A percentile compares a stretch with the other conserved stretches of the same genome.
These are phyloP conservation scores for Rhyzopertha dominica DNA, from an alignment of 1,140 invertebrate genomes.

Conservation along the genomic window DNA sequence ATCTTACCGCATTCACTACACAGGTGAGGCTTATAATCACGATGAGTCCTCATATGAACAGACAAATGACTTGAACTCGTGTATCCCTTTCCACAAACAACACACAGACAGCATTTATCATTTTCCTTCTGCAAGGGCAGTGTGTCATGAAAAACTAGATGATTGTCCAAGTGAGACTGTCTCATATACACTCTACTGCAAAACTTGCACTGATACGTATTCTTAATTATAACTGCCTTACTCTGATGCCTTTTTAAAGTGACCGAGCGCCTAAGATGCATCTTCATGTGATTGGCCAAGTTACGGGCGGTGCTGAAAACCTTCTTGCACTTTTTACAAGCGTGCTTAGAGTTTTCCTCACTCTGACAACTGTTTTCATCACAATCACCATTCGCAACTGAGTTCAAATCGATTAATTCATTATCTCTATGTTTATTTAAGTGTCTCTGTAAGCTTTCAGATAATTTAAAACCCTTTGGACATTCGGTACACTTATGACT, in stretches of 20 bases:
- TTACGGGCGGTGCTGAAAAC: neutral
- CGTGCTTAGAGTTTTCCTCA: too few species aligned
- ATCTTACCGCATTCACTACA: slow-evolving; percentile 1
- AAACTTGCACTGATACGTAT: neutral
- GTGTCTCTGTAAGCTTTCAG: too few species aligned
- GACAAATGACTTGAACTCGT: neutral
- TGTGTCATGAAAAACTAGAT: slow-evolving; percentile 23
- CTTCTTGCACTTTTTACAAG: slow-evolving; percentile 7
- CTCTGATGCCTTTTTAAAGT: neutral
- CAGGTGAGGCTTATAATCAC: neutral
- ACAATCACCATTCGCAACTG: too few species aligned
- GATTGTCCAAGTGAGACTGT: slow-evolving; percentile 16
- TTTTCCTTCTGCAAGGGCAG: neutral
- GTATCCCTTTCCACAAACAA: slow-evolving; percentile 5
- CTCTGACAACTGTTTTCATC: too few species aligned
- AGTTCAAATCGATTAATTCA: too few species aligned
- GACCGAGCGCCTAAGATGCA: neutral
- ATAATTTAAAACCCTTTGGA: too few species aligned
- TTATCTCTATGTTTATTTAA: too few species aligned
- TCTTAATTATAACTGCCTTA: neutral
- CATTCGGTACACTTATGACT: too few species aligned
- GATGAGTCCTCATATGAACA: slow-evolving; percentile 7
- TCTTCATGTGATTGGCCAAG: neutral
- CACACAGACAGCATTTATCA: neutral
- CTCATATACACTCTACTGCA: neutral